Base-by-base conservation (phyloP, 2,888 invertebrate genomes). In the Dicycla oo region DNA sequence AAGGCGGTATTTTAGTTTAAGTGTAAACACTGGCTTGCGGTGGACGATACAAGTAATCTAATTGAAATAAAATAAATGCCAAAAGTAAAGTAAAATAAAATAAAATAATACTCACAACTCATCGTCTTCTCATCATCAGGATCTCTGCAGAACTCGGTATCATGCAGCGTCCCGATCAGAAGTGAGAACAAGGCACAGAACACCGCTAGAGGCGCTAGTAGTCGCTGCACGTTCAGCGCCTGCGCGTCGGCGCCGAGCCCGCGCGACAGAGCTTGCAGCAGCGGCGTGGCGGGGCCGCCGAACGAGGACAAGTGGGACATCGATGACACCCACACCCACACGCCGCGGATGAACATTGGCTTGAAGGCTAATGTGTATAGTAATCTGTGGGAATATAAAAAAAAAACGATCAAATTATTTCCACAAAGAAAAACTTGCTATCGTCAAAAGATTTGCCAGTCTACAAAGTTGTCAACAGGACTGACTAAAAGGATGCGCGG, bases 151-250 rank as follows among this genome's bases (percentile, higher is more conserved):
- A 99, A 98, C 93, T 99, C 99, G 0, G 97, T 97, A 90, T 99
- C 99, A 87, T 99, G 98, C 43, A 99, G 92, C 0, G 98, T 98
- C 0, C 98, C 97, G 63, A 99, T 97, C 6, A 98, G 95, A 53
- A 98, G 96, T 57, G 98, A 97, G 90, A 98, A 98, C 1, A 98
- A 94, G 2, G 98, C 97, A 90, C 98, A 98, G 93, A 99, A 99
- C 1, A 98, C 97, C 0, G 98, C 98, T 49, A 99, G 90, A 0
- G 98, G 96, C 1, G 98, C 98, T 18, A 98, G 96, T 23, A 98
- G 97, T 20, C 97, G 96, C 26, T 97, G 96, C 6, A 97, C 97
- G 78, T 98, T 97, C 20, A 96, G 96, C 11, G 96, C 95, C 0
- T 97, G 94, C 69, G 92, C 86, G 30, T 96, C 96, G 5, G 97